phyloP scores from a whole-genome alignment of 2,113 vertebrate species.

The Hippocampus guttulatus region DNA sequence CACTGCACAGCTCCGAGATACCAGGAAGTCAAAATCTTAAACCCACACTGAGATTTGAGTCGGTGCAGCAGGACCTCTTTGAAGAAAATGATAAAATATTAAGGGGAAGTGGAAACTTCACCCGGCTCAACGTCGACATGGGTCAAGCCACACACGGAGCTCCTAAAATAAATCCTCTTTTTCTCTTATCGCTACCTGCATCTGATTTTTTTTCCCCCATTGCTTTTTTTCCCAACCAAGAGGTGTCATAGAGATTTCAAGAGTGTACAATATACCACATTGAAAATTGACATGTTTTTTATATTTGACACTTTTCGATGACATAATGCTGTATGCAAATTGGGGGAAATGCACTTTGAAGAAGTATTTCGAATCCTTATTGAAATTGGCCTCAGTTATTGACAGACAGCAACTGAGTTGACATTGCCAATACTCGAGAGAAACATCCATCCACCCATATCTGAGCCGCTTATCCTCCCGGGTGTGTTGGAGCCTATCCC shows the following conservation, averaged over 20 bases:
- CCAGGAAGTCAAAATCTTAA: conserved; percentile 80
- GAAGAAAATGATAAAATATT: conserved; percentile 83
- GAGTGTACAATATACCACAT: conserved; percentile 3
- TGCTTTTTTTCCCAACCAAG: conserved; percentile 3
- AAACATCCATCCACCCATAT: no score
- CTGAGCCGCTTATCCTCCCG: no score
- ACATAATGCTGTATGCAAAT: no score
- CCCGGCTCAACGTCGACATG: conserved; percentile 62
- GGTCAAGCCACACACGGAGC: conserved; percentile 51
- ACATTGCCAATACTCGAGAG: neutral
- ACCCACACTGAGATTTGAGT: conserved; percentile 79
- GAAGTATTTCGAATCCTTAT: neutral
- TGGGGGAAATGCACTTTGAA: neutral
- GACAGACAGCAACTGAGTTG: neutral
- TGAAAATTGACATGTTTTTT: neutral
- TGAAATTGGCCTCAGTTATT: neutral
- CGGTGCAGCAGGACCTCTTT: conserved; percentile 70
- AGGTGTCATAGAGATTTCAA: conserved; percentile 11
- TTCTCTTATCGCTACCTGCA: conserved; percentile 10
- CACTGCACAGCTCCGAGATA: conserved; percentile 77
- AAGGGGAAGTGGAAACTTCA: conserved; percentile 73
- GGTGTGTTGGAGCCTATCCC: no score
- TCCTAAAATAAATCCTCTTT: conserved; percentile 41
- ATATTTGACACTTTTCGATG: neutral
- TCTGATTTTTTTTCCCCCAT: neutral